Evolutionary conservation across 2,113 vertebrate species (phyloP), one percentile per base, ranked within the genome.

Genomic region (Nymphicus hollandicus): DNA sequence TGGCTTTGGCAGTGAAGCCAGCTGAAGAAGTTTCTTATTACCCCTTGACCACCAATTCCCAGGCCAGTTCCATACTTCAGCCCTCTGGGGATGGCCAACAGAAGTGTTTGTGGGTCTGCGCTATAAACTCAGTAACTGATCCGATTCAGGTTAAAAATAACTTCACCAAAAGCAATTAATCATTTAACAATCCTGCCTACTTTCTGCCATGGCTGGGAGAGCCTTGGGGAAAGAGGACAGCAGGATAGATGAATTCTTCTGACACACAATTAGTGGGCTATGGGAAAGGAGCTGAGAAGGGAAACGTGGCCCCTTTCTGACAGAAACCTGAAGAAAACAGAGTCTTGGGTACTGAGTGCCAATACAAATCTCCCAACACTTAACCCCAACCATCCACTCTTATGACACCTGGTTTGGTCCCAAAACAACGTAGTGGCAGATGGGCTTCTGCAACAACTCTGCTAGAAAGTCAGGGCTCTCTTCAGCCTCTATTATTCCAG

Each of bases 71-170:
- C 76, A 46, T 35, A 41, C 50, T 96, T 78, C 81, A 95, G 65
- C 65, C 77, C 81, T 84, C 80, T n/a, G 81, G 93, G 81, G 27
- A 11, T 84, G 81, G 89, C 93, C 93, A 95, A 68, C 27, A 92
- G 56, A 92, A 95, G 56, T 13, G 52, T 56, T 86, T 8, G 20
- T 66, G 91, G 88, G 56, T 71, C 89, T 93, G 55, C 2, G 7
- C 72, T 91, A 63, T 17, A 25, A 86, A 91, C 47, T 81, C 88
- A 60, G 65, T 73, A 53, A 86, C 76, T 66, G 50, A 78, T 93
- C 72, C 29, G 55, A 96, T 94, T 18, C 79, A 69, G 93, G 91
- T 95, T 93, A 95, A 97, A 97, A 95, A 97, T 95, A 97, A 93
- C 93, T 64, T 65, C 56, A 78, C 50, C 77, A 87, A 93, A 91